Evolutionary conservation across 2,888 invertebrate genomes (phyloP).

Genomic region (Spatulosminthurus flaviceps): DNA sequence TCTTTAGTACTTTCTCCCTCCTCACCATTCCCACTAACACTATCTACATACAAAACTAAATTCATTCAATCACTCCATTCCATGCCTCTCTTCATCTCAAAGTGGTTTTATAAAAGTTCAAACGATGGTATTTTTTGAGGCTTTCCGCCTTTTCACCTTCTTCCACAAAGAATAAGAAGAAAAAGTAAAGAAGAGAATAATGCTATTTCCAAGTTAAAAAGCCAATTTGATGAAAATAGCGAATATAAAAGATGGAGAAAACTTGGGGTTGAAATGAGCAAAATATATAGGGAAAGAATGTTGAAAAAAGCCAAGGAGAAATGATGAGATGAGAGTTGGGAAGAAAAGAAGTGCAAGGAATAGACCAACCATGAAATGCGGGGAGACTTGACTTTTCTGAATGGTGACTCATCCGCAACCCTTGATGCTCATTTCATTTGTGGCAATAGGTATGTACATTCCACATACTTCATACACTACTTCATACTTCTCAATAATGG

Average conservation of each 20-base stretch:
- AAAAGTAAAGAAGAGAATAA: not conserved
- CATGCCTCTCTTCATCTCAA: too few species aligned
- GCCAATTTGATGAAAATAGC: not conserved
- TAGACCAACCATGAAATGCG: slow-evolving; percentile 30
- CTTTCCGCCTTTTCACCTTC: not conserved
- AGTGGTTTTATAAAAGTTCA: not conserved
- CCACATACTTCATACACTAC: too few species aligned
- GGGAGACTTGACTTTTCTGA: slow-evolving; percentile 34
- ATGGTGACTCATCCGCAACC: slow-evolving; percentile 33
- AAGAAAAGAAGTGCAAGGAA: slow-evolving; percentile 9
- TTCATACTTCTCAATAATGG: slow-evolving; percentile 15
- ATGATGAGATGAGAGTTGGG: not conserved
- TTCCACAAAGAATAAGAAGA: not conserved
- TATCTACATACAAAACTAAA: not conserved
- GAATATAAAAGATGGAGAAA: too few species aligned
- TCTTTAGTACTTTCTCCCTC: not conserved
- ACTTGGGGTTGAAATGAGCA: not conserved
- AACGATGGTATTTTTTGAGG: not conserved
- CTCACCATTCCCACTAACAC: not conserved
- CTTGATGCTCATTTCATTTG: slow-evolving; percentile 31
- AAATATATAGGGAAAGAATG: not conserved
- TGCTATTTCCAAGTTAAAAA: not conserved
- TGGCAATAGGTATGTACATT: too few species aligned
- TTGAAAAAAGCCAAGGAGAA: not conserved
- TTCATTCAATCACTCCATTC: not conserved